These are phyloP conservation scores for Brachyhypopomus gauderio DNA, from an alignment of 2,113 vertebrate genomes.

Conservation along the genomic window DNA sequence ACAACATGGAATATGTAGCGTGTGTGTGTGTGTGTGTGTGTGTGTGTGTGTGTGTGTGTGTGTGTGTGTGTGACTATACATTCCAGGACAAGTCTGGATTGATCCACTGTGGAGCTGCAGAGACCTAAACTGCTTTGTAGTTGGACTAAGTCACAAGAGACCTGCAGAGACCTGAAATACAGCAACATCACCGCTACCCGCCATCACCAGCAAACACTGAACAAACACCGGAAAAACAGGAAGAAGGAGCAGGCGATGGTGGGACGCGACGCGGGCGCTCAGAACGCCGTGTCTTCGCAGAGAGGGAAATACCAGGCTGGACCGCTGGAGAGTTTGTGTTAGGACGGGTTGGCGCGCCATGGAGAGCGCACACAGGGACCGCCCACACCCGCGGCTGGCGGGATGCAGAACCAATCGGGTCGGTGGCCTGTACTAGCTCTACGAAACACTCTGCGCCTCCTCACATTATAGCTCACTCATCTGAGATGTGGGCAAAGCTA, in stretches of 20 bases:
- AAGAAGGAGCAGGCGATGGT: not conserved
- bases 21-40: not conserved
- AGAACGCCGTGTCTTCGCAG: not conserved
- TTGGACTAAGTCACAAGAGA: not conserved
- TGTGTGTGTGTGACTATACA: not conserved
- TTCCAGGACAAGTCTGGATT: not conserved
- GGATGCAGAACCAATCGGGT: too few species aligned
- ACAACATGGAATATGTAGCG: too few species aligned
- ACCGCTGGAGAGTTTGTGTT: not conserved
- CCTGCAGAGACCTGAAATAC: not conserved
- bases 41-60: not conserved
- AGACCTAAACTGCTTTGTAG: not conserved
- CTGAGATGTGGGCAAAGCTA: not conserved
- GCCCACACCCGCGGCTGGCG: not conserved
- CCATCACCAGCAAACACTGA: not conserved
- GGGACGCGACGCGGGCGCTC: not conserved
- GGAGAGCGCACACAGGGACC: not conserved
- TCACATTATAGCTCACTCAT: not conserved
- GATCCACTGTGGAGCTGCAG: not conserved
- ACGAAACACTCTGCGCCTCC: not conserved
- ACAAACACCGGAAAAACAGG: conserved; percentile 29
- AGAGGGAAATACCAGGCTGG: conserved; percentile 14
- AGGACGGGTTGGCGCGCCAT: not conserved
- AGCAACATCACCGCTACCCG: not conserved
- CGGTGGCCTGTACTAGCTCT: not conserved